phyloP scores from a whole-genome alignment of 2,113 vertebrate species.

The Corythornis cristatus region DNA sequence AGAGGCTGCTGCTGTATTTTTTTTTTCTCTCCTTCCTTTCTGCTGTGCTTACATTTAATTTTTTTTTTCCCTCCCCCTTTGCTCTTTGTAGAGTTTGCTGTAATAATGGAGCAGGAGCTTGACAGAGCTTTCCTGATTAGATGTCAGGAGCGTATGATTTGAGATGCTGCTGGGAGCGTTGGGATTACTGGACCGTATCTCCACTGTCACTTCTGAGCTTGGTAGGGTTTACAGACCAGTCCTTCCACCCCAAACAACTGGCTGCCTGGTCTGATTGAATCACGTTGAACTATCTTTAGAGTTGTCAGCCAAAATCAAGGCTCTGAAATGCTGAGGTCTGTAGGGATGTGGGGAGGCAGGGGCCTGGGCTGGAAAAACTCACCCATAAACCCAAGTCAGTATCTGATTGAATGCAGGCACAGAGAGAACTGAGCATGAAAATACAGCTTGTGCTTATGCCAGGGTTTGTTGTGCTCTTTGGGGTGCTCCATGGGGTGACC shows the following conservation, averaged over 20 bases:
- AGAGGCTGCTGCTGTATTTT: background rate
- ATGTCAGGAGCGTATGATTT: background rate
- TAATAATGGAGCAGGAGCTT: background rate
- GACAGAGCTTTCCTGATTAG: conserved; percentile 22
- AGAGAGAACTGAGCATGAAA: background rate
- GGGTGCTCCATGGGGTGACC: background rate
- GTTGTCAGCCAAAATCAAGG: background rate
- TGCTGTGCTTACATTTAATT: background rate
- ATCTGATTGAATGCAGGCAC: background rate
- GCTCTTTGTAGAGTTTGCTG: background rate
- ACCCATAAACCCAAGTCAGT: accelerated
- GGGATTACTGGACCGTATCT: background rate
- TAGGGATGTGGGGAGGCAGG: accelerated
- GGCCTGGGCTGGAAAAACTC: background rate
- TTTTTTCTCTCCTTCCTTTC: background rate
- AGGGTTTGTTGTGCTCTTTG: background rate
- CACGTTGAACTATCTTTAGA: background rate
- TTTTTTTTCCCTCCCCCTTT: background rate
- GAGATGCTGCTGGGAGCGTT: background rate
- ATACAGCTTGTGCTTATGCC: accelerated
- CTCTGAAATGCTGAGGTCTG: background rate
- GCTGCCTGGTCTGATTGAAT: background rate
- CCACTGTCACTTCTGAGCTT: background rate
- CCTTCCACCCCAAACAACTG: background rate
- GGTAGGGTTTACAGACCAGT: background rate